Conservation (phyloP, 1,140 invertebrate genomes). For the Plutomurus gul region DNA sequence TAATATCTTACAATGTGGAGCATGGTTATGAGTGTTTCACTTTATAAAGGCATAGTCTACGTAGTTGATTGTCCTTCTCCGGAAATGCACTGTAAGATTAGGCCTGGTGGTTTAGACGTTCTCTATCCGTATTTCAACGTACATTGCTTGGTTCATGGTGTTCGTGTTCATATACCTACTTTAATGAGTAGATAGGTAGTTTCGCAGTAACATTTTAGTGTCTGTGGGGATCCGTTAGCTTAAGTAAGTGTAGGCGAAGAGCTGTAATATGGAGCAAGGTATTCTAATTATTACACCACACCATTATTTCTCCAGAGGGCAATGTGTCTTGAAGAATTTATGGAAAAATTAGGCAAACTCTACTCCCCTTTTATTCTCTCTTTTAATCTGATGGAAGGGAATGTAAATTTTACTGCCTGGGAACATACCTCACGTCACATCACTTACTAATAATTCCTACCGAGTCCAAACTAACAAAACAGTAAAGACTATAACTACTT, state of each 20-base stretch:
- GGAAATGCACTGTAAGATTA: too few relatives aligned
- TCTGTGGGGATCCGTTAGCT: not conserved
- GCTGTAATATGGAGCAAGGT: not conserved
- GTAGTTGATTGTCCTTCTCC: too few relatives aligned
- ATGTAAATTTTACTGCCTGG: slow-evolving; percentile 4
- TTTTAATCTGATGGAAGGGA: slow-evolving; percentile 13
- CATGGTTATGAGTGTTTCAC: too few relatives aligned
- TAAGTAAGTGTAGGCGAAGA: not conserved
- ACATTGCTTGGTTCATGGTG: too few relatives aligned
- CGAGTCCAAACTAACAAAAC: not conserved
- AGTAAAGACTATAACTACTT: slow-evolving; percentile 19
- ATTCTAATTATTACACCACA: slow-evolving; percentile 25
- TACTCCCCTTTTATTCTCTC: slow-evolving; percentile 10
- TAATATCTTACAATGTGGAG: too few relatives aligned
- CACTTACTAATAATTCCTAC: not conserved
- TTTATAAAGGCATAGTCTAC: too few relatives aligned
- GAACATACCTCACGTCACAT: not conserved
- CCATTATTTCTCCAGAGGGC: slow-evolving; percentile 22
- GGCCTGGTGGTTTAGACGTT: too few relatives aligned
- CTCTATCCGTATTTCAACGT: too few relatives aligned
- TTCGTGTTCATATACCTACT: not conserved
- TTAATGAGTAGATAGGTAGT: not conserved
- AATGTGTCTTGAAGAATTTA: slow-evolving; percentile 27
- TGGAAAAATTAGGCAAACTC: slow-evolving; percentile 18
- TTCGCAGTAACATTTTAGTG: not conserved